phyloP scores from a whole-genome alignment of 2,888 invertebrate genomes.

The Graphium colonna region DNA sequence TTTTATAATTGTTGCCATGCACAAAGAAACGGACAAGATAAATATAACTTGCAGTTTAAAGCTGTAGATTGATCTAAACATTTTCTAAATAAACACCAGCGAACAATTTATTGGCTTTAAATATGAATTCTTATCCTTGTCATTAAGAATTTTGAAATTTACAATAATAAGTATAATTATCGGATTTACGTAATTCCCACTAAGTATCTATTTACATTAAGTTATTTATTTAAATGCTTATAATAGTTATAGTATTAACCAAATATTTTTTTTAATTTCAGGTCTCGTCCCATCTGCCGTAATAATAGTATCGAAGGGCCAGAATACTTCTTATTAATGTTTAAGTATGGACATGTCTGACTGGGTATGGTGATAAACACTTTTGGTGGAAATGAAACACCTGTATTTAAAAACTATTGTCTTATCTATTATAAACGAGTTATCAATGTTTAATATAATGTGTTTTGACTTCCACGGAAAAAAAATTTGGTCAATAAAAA shows the following conservation, averaged over 20 bases:
- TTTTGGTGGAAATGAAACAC: not conserved
- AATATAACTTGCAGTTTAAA: too few species aligned
- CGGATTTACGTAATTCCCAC: too few species aligned
- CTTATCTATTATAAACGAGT: slow-evolving; percentile 4
- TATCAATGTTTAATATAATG: slow-evolving; percentile 8
- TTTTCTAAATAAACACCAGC: too few species aligned
- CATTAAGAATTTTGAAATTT: too few species aligned
- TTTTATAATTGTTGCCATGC: too few species aligned
- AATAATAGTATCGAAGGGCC: slow-evolving; percentile 85
- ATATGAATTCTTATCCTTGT: too few species aligned
- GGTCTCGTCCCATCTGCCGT: slow-evolving; percentile 93
- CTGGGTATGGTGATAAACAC: not conserved
- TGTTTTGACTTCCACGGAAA: not conserved
- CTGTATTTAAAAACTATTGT: slow-evolving; percentile 4
- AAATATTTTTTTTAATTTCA: slow-evolving; percentile 52
- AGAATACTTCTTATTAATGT: slow-evolving; percentile 10
- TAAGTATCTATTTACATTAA: too few species aligned
- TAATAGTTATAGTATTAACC: not conserved
- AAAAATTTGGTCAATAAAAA: slow-evolving; percentile 31
- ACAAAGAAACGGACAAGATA: too few species aligned
- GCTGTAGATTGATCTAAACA: too few species aligned
- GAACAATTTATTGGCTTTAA: too few species aligned
- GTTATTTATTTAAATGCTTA: not conserved
- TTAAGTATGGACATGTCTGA: not conserved
- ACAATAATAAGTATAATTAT: too few species aligned